Conservation (phyloP, 2,797 vertebrate genomes). For the Varecia variegata region DNA sequence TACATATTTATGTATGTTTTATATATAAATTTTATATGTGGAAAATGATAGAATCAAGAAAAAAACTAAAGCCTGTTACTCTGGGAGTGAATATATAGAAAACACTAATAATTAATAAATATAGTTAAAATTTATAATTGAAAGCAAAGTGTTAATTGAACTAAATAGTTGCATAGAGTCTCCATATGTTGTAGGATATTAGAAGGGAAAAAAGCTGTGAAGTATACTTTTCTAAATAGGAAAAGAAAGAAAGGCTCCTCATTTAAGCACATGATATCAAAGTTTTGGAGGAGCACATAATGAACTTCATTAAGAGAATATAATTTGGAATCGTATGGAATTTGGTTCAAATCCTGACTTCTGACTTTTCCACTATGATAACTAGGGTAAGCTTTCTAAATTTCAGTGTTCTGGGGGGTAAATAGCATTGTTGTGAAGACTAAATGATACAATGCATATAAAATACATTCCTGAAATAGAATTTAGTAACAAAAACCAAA, state of each 20-base stretch:
- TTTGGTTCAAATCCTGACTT: background rate
- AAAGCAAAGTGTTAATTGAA: background rate
- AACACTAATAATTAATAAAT: background rate
- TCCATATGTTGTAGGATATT: background rate
- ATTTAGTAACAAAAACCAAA: background rate
- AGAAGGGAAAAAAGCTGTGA: background rate
- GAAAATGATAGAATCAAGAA: background rate
- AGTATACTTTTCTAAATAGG: background rate
- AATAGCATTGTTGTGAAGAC: background rate
- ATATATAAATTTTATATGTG: background rate
- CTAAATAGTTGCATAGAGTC: background rate
- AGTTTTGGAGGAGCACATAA: background rate
- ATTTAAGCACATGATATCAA: background rate
- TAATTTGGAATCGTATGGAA: background rate
- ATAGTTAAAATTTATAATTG: background rate
- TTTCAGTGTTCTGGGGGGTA: background rate
- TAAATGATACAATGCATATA: background rate
- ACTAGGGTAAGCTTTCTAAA: background rate
- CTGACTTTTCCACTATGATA: background rate
- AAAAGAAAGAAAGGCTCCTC: background rate
- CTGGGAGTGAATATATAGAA: background rate
- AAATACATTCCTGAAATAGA: slow-evolving; percentile 1
- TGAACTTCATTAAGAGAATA: background rate
- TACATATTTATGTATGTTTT: background rate
- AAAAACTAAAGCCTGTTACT: background rate